Evolutionary conservation across 2,888 invertebrate species (phyloP).

Genomic region (Ischnus inquisitorius): DNA sequence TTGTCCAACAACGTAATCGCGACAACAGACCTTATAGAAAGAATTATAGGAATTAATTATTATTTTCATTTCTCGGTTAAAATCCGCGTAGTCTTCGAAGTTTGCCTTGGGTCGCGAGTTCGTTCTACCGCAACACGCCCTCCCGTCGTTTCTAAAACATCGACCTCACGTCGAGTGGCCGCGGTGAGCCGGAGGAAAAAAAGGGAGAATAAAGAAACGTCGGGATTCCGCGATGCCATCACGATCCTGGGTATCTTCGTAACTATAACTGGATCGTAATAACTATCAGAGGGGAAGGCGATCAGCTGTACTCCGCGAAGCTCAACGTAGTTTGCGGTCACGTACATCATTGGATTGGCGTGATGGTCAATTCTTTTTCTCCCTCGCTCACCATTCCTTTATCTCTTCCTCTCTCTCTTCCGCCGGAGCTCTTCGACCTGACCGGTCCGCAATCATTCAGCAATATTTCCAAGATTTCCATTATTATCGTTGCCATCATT

Average conservation of each 20-base stretch:
- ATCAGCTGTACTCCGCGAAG: slow-evolving; percentile 60
- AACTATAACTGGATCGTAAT: slow-evolving; percentile 70
- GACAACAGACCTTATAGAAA: too few species aligned
- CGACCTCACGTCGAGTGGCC: slow-evolving; percentile 19
- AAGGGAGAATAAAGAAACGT: slow-evolving; percentile 35
- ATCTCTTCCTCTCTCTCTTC: slow-evolving; percentile 32
- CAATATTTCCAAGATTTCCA: slow-evolving; percentile 70
- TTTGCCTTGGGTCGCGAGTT: not conserved
- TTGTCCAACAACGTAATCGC: not conserved
- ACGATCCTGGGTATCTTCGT: slow-evolving; percentile 55
- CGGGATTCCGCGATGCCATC: slow-evolving; percentile 59
- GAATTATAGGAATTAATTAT: too few species aligned
- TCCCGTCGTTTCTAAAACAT: slow-evolving; percentile 28
- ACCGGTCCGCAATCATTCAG: slow-evolving; percentile 38
- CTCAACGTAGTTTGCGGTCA: slow-evolving; percentile 71
- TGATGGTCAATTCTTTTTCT: slow-evolving; percentile 64
- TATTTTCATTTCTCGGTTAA: too few species aligned
- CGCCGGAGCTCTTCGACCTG: slow-evolving; percentile 8
- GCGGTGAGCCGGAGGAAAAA: not conserved
- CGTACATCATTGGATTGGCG: slow-evolving; percentile 67
- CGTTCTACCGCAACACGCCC: slow-evolving; percentile 10
- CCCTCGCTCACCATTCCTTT: not conserved
- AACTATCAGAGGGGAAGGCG: slow-evolving; percentile 65
- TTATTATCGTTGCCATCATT: slow-evolving; percentile 74
- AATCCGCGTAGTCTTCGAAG: not conserved